Evolutionary conservation across 2,888 invertebrate species (phyloP).

Genomic region (Chrysolina americana): DNA sequence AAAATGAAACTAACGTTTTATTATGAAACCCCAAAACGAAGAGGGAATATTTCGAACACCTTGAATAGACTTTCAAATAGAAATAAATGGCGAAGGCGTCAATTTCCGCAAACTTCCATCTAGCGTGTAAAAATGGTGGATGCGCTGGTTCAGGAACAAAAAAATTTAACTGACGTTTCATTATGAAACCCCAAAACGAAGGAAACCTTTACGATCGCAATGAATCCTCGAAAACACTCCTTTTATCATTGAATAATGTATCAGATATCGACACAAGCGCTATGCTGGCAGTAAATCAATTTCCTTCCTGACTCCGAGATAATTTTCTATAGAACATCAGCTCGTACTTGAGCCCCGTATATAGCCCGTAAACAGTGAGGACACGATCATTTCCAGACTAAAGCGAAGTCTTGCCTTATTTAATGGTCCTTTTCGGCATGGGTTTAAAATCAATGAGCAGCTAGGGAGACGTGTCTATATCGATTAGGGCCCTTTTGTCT

Average conservation of each 20-base stretch:
- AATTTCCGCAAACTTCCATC: too few relatives aligned
- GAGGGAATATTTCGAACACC: too few relatives aligned
- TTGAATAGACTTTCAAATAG: too few relatives aligned
- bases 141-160: too few relatives aligned
- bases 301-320: slow-evolving; percentile 6
- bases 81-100: too few relatives aligned
- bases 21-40: too few relatives aligned
- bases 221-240: too few relatives aligned
- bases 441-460: slow-evolving; percentile 60
- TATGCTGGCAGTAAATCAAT: slow-evolving; percentile 15
- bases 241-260: background rate
- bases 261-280: slow-evolving; percentile 1
- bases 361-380: slow-evolving; percentile 40
- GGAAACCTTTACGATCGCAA: too few relatives aligned
- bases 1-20: too few relatives aligned
- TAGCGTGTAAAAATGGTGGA: too few relatives aligned
- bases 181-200: too few relatives aligned
- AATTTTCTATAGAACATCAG: slow-evolving; percentile 28
- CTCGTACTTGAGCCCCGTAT: slow-evolving; percentile 25
- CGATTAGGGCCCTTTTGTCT: slow-evolving; percentile 59
- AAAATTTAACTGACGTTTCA: too few relatives aligned
- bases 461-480: slow-evolving; percentile 58
- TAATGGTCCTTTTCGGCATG: slow-evolving; percentile 44
- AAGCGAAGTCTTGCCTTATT: slow-evolving; percentile 37
- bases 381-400: slow-evolving; percentile 43